Evolutionary conservation across 1,140 invertebrate genomes (phyloP).

Genomic region (Conus betulinus): DNA sequence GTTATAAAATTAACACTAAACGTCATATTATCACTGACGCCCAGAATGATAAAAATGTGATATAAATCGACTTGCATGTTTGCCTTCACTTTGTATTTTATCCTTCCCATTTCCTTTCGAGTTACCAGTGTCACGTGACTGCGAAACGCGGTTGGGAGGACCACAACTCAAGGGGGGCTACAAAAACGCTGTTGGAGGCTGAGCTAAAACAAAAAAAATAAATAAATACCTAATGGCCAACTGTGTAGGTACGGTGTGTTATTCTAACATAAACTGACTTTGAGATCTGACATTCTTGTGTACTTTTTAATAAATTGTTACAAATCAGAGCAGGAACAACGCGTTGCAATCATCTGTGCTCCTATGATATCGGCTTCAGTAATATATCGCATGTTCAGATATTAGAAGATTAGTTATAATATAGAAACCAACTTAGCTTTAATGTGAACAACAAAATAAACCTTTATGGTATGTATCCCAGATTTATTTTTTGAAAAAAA

Average conservation of each 20-base stretch:
- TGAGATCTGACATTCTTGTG: too few species aligned
- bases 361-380: too few species aligned
- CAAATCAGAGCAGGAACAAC: too few species aligned
- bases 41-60: not conserved
- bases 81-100: not conserved
- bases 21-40: not conserved
- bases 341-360: too few species aligned
- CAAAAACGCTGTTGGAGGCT: not conserved
- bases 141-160: not conserved
- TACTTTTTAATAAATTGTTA: too few species aligned
- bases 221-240: not conserved
- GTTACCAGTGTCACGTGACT: not conserved
- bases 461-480: too few species aligned
- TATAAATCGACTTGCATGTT: not conserved
- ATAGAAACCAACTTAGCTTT: too few species aligned
- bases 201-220: not conserved
- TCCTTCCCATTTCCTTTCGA: not conserved
- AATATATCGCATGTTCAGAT: too few species aligned
- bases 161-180: not conserved
- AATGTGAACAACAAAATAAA: too few species aligned
- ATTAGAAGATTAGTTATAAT: too few species aligned
- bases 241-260: not conserved
- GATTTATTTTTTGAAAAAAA: too few species aligned
- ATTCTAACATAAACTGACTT: not conserved
- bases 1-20: not conserved